phyloP scores from a whole-genome alignment of 2,888 invertebrate species.

The Acleris sparsana region DNA sequence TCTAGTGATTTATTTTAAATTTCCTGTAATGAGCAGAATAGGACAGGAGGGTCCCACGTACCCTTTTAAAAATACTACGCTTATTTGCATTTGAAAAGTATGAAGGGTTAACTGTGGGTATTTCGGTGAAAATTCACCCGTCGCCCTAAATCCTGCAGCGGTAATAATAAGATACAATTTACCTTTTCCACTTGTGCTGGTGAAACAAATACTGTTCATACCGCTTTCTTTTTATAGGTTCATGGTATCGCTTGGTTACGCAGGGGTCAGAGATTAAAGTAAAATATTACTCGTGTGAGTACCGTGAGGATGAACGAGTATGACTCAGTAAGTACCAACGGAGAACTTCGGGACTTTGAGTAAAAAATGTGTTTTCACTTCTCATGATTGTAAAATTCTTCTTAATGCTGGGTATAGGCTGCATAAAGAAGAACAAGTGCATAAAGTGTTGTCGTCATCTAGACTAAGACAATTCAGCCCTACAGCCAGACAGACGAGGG shows the following conservation, averaged over 20 bases:
- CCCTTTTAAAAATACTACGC: constrained; percentile 38
- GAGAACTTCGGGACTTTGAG: neutral
- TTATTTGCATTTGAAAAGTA: constrained; percentile 46
- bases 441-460: too few species aligned
- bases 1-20: constrained; percentile 31
- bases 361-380: neutral
- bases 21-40: constrained; percentile 31
- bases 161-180: constrained; percentile 26
- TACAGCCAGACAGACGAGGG: too few species aligned
- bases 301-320: constrained; percentile 1
- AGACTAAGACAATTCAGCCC: too few species aligned
- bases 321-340: neutral
- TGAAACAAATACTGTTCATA: constrained; percentile 22
- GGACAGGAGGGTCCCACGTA: constrained; percentile 26
- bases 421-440: too few species aligned
- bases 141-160: constrained; percentile 25
- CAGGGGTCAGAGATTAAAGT: constrained; percentile 11
- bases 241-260: neutral
- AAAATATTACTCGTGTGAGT: constrained; percentile 4
- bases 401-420: too few species aligned
- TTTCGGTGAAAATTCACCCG: constrained; percentile 32
- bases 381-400: too few species aligned
- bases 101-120: constrained; percentile 35
- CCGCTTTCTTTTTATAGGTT: constrained; percentile 15
- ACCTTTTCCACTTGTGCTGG: constrained; percentile 20